Evolutionary conservation across 2,888 invertebrate species (phyloP), one percentile per base, ranked within the genome.

Genomic region (Ptychoptera contaminata): DNA sequence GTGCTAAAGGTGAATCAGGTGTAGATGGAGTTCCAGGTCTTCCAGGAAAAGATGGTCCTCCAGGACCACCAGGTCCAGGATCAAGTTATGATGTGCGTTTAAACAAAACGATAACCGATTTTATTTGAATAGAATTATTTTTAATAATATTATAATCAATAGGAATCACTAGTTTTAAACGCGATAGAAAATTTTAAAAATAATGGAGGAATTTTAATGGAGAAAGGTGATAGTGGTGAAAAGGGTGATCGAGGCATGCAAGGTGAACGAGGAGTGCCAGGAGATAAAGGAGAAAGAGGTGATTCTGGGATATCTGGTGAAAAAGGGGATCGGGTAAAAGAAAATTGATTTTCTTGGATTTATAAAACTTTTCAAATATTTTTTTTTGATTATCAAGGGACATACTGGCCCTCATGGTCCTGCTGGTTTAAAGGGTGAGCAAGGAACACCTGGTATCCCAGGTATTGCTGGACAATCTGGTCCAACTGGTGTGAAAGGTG

Each of bases 1-100:
- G 88, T 32, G 71, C 74, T 15, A 86, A 85, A 68, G 86, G 87
- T 14, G 82, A 82, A 55, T 74, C 81, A 9, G 86, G 85, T 23
- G 71, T 78, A 16, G 83, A 84, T 53, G 84, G 84, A 11, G 63
- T 74, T 55, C 72, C 79, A 12, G 84, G 84, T 5, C 67, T 62
- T 37, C 61, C 69, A 11, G 82, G 85, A 9, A 73, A 76, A 3
- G 77, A 77, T 34, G 85, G 80, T 37, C 79, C 74, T 1, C 77
- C 77, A 9, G 84, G 77, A 40, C 76, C 74, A 45, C 76, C 82
- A 45, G 80, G 79, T 34, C 72, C 79, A 55, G 79, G 79, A 50
- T 77, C 74, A 55, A 78, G 77, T 54, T 76, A 74, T 57, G 80
- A 81, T 60, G 81, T 81, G 69, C 76, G 79, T 74, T 55, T 9